Evolutionary conservation across 2,113 vertebrate genomes (phyloP).

Genomic region (Cyprinodon variegatus): DNA sequence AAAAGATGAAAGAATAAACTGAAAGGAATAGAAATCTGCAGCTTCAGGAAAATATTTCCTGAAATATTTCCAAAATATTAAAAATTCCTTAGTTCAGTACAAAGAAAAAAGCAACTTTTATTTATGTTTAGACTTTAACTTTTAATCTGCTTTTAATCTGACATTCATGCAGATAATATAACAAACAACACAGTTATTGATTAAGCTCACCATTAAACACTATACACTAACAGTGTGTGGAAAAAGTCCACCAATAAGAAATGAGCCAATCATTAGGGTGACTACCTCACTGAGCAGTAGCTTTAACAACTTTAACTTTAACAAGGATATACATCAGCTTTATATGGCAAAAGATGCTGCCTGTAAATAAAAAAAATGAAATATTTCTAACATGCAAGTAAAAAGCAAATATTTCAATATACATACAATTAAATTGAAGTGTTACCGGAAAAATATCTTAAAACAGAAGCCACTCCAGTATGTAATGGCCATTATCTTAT

Average conservation of each 20-base stretch:
- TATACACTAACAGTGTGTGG: neutral
- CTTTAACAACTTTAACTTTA: neutral
- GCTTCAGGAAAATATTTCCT: too few species aligned
- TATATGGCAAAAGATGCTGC: neutral
- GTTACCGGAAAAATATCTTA: neutral
- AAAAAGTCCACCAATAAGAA: neutral
- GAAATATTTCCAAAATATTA: too few species aligned
- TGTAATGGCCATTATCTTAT: neutral
- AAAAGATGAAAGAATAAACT: too few species aligned
- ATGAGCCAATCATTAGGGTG: neutral
- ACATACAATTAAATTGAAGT: neutral
- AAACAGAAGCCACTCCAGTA: neutral
- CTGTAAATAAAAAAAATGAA: neutral
- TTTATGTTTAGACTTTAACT: too few species aligned
- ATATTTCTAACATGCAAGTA: neutral
- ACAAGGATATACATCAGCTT: neutral
- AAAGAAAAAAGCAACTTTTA: too few species aligned
- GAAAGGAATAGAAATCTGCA: too few species aligned
- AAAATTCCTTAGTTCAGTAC: too few species aligned
- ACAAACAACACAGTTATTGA: neutral
- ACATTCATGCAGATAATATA: too few species aligned
- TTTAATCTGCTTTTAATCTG: too few species aligned
- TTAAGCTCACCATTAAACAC: neutral
- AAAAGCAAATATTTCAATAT: neutral
- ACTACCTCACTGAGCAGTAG: neutral